Evolutionary conservation across 1,140 invertebrate genomes (phyloP).

Genomic region (Callitettix versicolor): DNA sequence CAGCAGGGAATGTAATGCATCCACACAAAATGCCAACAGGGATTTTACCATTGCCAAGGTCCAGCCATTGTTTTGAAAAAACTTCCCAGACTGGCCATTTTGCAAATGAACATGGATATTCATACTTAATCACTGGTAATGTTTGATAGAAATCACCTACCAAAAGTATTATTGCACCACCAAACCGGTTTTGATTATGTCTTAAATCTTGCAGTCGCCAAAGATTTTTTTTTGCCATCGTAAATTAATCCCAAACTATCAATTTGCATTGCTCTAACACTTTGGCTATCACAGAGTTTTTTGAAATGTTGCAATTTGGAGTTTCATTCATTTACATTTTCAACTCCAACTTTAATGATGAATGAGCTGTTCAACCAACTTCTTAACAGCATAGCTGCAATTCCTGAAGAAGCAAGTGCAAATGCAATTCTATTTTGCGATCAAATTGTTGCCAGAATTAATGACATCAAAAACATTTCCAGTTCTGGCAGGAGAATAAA

Average conservation of each 20-base stretch:
- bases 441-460: slow-evolving; percentile 27
- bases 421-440: slow-evolving; percentile 30
- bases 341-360: too few species aligned
- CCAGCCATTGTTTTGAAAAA: slow-evolving; percentile 27
- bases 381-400: too few species aligned
- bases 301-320: slow-evolving; percentile 31
- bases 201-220: slow-evolving; percentile 29
- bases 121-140: slow-evolving; percentile 28
- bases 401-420: too few species aligned
- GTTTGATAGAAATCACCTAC: slow-evolving; percentile 28
- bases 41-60: neutral
- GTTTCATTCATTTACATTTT: too few species aligned
- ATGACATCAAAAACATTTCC: too few species aligned
- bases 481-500: too few species aligned
- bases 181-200: slow-evolving; percentile 26
- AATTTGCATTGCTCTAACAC: slow-evolving; percentile 27
- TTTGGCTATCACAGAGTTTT: slow-evolving; percentile 22
- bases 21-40: neutral
- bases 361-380: too few species aligned
- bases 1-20: slow-evolving; percentile 16
- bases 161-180: slow-evolving; percentile 26
- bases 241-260: slow-evolving; percentile 33
- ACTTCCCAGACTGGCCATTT: slow-evolving; percentile 23
- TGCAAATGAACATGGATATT: slow-evolving; percentile 30
- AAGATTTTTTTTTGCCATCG: slow-evolving; percentile 29